A percentile compares a stretch with the other conserved stretches of the same genome.
phyloP scores from a whole-genome alignment of 2,797 vertebrate genomes.

The Sebastes glaucus region DNA sequence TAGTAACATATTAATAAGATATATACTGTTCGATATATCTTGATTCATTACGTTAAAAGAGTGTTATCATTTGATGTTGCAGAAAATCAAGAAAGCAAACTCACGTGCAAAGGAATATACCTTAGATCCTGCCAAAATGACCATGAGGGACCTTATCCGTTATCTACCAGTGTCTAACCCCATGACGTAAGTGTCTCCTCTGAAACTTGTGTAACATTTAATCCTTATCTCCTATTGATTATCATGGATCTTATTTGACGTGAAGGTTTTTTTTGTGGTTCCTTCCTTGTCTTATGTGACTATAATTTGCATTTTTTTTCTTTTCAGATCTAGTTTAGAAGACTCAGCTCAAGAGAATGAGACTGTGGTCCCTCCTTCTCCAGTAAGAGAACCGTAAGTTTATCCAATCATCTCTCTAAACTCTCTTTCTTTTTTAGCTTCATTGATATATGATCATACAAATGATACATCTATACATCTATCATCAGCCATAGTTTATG shows the following conservation, averaged over 20 bases:
- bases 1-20: not conserved
- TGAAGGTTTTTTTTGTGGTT: not conserved
- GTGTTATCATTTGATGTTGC: conserved; percentile 27
- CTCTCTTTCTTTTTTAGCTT: not conserved
- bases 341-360: conserved; percentile 81
- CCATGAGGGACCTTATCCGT: conserved; percentile 97
- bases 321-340: conserved; percentile 82
- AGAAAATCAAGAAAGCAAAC: conserved; percentile 84
- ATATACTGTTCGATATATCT: not conserved
- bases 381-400: conserved; percentile 81
- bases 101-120: conserved; percentile 74
- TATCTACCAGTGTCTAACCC: conserved; percentile 93
- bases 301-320: not conserved
- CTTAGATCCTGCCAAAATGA: conserved; percentile 95
- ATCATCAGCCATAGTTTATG: not conserved
- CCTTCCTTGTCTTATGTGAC: not conserved
- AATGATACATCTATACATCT: not conserved
- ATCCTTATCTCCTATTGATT: not conserved
- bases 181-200: conserved; percentile 89
- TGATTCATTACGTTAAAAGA: not conserved
- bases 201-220: not conserved
- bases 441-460: not conserved
- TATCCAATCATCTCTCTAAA: not conserved
- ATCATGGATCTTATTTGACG: not conserved
- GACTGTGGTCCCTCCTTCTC: conserved; percentile 69